Evolutionary conservation across 2,797 vertebrate genomes (phyloP), one percentile per base, ranked within the genome.

Genomic region (Echiichthys vipera): DNA sequence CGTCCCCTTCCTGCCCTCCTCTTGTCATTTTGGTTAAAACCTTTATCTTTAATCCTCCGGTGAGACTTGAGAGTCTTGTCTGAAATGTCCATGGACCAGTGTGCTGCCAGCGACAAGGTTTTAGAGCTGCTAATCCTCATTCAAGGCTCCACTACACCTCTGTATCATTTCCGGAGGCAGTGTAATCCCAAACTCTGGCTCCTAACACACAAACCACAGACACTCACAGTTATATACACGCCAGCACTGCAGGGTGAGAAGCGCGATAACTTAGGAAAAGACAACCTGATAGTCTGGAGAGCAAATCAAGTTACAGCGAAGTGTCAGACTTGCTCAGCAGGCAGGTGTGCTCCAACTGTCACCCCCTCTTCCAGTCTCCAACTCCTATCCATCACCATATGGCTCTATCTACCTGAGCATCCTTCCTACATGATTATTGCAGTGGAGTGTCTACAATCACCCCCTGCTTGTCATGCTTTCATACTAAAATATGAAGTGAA

Each of bases 61-160:
- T 43, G 22, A 83, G 53, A 42, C 65, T 71, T 34, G 65, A 74
- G 50, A 53, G 64, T 50, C 72, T 67, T 71, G 81, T 73, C 84
- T 89, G 59, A 80, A 65, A 82, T 66, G 73, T 82, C 83, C 71
- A 71, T 77, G 56, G 12, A 70, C 64, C 68, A 6, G 65, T 22
- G 57, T 57, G 79, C 77, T 72, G 77, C 74, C 70, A 65, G 80
- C 39, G 51, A 87, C 84, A 75, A 76, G 82, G 80, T 83, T 74
- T 89, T 74, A 74, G 24, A 77, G 76, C 76, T 37, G 53, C 74
- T 93, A 88, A 93, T 89, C 91, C 91, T 84, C 74, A 70, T 81
- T 88, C 85, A 87, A 74, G 73, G 64, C 86, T 85, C 72, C 66
- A 34, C 83, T 81, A 77, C 76, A 85, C 80, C 84, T n/a, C n/a